Base-by-base conservation (phyloP, 2,113 vertebrate species). In the Anguilla rostrata region DNA sequence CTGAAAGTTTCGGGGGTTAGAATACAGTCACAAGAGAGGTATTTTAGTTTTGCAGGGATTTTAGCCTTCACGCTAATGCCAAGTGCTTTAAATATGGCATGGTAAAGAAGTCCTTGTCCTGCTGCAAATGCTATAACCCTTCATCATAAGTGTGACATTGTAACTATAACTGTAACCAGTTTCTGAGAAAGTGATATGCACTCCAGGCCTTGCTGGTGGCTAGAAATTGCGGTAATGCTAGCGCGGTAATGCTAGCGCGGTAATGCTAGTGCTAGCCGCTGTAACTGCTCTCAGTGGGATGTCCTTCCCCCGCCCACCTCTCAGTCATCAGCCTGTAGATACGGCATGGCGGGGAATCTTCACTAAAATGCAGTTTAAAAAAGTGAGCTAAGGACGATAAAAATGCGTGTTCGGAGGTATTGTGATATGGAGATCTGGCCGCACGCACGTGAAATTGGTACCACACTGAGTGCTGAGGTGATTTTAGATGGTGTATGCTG, bases 301-400 rank as follows among this genome's bases (percentile, higher is more conserved):
- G n/a, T 15, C 29, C 1, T 75, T 81, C 40, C 43, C 46, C 26
- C 39, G 1, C 1, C 39, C 40, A 41, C 40, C 79, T 46, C 9
- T 12, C 29, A 60, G 56, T 57, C 75, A 57, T 56, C 26, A 75
- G 84, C 12, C 75, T 29, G 22, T 49, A 57, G 11, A 85, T 26
- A 85, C 80, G 6, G 39, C 46, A 26, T 49, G 39, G 63, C 75
- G 15, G 75, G 40, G 84, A 43, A 12, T 78, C 71, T 15, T 34
- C 41, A 78, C 71, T 78, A 85, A 85, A 85, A 9, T 46, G 22
- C 39, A 39, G 34, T 84, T 84, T 57, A 34, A 56, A 82, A 75
- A 56, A 56, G 22, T n/a, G 56, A 6, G n/a, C 81, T 53, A 29
- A 39, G n/a, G 82, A 22, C 53, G 57, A 60, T 6, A 20, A 2